A percentile compares a stretch with the other conserved stretches of the same genome.
Conservation (phyloP, 2,888 invertebrate genomes). For the Anthophora plumipes region DNA sequence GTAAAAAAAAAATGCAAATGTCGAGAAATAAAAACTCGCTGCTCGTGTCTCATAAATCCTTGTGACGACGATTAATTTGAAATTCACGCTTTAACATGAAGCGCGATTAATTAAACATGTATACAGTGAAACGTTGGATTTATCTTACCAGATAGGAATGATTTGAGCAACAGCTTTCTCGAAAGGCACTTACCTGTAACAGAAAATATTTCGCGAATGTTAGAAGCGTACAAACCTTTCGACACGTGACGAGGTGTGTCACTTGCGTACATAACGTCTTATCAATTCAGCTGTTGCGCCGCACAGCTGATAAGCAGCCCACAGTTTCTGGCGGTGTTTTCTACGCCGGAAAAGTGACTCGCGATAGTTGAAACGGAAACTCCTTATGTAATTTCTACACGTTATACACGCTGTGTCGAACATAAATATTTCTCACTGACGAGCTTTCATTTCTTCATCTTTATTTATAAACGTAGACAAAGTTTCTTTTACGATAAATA, state of each 20-base stretch:
- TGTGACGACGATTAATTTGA: too few relatives aligned
- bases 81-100: too few relatives aligned
- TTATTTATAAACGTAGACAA: too few relatives aligned
- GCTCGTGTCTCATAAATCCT: too few relatives aligned
- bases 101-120: too few relatives aligned
- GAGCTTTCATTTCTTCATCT: background rate
- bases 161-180: background rate
- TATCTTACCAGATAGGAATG: constrained; percentile 29
- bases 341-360: background rate
- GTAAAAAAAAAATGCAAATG: too few relatives aligned
- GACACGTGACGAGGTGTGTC: constrained; percentile 10
- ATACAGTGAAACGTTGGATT: too few relatives aligned
- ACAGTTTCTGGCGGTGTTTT: background rate
- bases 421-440: background rate
- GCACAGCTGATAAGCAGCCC: constrained; percentile 30
- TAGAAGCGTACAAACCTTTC: background rate
- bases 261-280: constrained; percentile 31
- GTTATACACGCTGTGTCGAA: background rate
- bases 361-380: background rate
- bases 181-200: constrained; percentile 60
- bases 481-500: too few relatives aligned
- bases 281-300: constrained; percentile 31
- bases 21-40: too few relatives aligned
- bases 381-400: background rate
- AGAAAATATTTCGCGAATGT: constrained; percentile 14